Base-by-base conservation (phyloP, 2,113 vertebrate species). In the Gorsachius goisagi region DNA sequence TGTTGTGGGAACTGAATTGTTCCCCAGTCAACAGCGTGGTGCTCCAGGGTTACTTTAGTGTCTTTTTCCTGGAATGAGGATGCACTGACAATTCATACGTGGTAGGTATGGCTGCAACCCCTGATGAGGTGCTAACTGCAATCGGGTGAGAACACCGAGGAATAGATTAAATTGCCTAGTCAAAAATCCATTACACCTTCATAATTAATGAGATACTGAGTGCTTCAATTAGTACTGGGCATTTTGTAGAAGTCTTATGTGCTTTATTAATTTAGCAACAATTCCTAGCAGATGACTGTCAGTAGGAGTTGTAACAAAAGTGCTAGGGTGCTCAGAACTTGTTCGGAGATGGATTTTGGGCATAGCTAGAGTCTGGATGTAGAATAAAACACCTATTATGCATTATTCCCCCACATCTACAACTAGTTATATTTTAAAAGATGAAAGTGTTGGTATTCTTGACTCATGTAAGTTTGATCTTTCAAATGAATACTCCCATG, bases 91-190 rank as follows among this genome's bases (percentile, higher is more conserved):
- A 71, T 86, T 92, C 45, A 30, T 35, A 35, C 87, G 62, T 63
- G 63, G 60, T 90, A 60, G 89, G 88, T 37, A 33, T 32, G 80
- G 75, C 92, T 93, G 67, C 37, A 69, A 47, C 89, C 95, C 88
- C 88, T 75, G 67, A 71, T 64, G 91, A 96, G 86, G 64, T 63
- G 78, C 68, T 75, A 53, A 56, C 73, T 35, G 76, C 69, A 75
- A 33, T 78, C 74, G 83, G 71, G 52, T 94, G 69, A 85, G 66
- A 88, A 39, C 32, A 11, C 37, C 0, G 15, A 67, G 93, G 80
- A 63, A 52, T 27, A 76, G 80, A 80, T 72, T 92, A 93, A 94
- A 45, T 49, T 53, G 62, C 72, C 91, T 92, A 35, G 87, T 87
- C 89, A 96, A 96, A 96, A 35, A 1, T 30, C 41, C 37, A 28